Conservation (phyloP, 1,140 invertebrate genomes). For the Theocolax elegans region DNA sequence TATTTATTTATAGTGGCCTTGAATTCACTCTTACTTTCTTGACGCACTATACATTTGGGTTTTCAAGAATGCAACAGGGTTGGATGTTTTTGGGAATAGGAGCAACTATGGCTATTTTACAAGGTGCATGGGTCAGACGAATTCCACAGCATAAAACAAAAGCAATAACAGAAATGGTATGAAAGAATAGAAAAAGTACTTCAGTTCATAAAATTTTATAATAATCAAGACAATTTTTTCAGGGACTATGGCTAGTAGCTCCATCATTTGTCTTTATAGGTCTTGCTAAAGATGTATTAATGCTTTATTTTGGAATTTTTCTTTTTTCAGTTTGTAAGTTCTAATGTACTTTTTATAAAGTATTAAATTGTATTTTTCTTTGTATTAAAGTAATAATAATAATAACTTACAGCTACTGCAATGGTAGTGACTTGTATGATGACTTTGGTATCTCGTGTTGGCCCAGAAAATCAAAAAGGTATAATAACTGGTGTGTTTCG, state of each 20-base stretch:
- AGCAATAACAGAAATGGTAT: conserved; percentile 75
- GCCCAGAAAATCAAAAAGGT: conserved; percentile 88
- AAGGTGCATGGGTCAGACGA: conserved; percentile 88
- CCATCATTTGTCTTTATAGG: conserved; percentile 91
- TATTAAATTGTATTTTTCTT: conserved; percentile 15
- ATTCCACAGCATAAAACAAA: conserved; percentile 82
- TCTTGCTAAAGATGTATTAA: conserved; percentile 70
- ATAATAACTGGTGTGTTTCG: conserved; percentile 92
- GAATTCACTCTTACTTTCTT: conserved; percentile 98
- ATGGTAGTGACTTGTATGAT: conserved; percentile 95
- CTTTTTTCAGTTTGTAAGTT: conserved; percentile 91
- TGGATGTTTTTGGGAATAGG: conserved; percentile 97
- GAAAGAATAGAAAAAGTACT: neutral
- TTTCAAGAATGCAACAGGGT: conserved; percentile 95
- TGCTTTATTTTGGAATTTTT: conserved; percentile 84
- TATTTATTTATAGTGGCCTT: conserved; percentile 96
- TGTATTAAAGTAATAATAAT: conserved; percentile 27
- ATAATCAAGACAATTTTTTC: conserved; percentile 37
- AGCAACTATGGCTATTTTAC: conserved; percentile 90
- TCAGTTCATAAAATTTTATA: conserved; percentile 1
- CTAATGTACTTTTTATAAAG: conserved; percentile 17
- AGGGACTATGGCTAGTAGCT: conserved; percentile 89
- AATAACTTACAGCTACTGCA: conserved; percentile 79
- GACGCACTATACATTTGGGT: conserved; percentile 92
- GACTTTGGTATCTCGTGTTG: conserved; percentile 86